phyloP scores from a whole-genome alignment of 2,797 vertebrate genomes.

The Notoglanidium macrostoma region DNA sequence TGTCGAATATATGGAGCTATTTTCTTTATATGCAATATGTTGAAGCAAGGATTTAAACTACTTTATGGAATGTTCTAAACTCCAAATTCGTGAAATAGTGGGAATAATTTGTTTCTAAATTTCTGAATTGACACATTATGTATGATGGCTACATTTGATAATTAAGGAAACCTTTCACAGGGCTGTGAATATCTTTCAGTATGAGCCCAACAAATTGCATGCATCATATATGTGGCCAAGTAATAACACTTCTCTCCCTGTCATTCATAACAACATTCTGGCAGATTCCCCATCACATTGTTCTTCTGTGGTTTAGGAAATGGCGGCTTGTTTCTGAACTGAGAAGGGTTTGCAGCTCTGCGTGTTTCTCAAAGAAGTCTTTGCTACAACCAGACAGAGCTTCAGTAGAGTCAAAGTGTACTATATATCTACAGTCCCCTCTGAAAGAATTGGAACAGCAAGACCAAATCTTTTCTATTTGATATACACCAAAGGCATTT shows the following conservation, averaged over 20 bases:
- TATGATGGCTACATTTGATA: background rate
- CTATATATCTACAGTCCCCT: background rate
- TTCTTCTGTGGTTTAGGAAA: conserved; percentile 59
- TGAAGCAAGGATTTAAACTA: background rate
- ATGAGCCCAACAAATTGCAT: background rate
- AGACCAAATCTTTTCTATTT: background rate
- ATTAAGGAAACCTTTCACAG: background rate
- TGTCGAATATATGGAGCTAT: conserved; percentile 24
- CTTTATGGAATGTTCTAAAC: background rate
- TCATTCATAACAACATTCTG: conserved; percentile 63
- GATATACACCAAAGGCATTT: background rate
- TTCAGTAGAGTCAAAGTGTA: conserved; percentile 1
- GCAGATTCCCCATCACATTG: conserved; percentile 65
- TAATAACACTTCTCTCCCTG: conserved; percentile 26
- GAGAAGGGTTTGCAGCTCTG: conserved; percentile 41
- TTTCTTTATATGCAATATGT: background rate
- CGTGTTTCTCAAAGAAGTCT: conserved; percentile 13
- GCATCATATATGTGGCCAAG: background rate
- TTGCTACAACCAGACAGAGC: conserved; percentile 37
- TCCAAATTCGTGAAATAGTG: background rate
- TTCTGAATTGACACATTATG: background rate
- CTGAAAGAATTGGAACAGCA: background rate
- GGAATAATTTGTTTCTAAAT: background rate
- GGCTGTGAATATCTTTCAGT: background rate
- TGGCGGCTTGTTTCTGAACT: conserved; percentile 53